Evolutionary conservation across 2,888 invertebrate genomes (phyloP).

Genomic region (Melanostoma scalare): DNA sequence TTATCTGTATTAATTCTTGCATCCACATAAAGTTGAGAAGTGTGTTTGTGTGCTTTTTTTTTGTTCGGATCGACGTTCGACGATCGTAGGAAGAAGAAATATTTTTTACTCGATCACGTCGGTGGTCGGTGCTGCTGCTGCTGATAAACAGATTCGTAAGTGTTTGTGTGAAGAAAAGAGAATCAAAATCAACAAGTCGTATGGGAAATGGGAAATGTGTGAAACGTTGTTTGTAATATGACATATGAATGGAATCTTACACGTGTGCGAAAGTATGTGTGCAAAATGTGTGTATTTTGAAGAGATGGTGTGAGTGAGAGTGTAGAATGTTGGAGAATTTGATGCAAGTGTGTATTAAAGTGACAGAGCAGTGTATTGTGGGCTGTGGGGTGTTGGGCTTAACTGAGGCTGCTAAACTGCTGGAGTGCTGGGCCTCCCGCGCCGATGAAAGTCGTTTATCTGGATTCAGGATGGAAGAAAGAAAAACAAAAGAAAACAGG

Average conservation of each 20-base stretch:
- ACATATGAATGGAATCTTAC: conserved; percentile 52
- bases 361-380: conserved; percentile 15
- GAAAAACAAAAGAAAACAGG: conserved; percentile 22
- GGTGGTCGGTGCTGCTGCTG: conserved; percentile 27
- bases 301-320: conserved; percentile 7
- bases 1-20: conserved; percentile 48
- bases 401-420: conserved; percentile 44
- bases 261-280: conserved; percentile 27
- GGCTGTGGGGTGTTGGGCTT: conserved; percentile 64
- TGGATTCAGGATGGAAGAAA: conserved; percentile 51
- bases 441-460: conserved; percentile 71
- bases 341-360: conserved; percentile 6
- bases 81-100: conserved; percentile 27
- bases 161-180: conserved; percentile 53
- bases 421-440: conserved; percentile 63
- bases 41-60: conserved; percentile 27
- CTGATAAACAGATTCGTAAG: conserved; percentile 62
- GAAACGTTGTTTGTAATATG: conserved; percentile 2
- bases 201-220: conserved; percentile 31
- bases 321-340: conserved; percentile 7
- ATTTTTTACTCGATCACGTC: conserved; percentile 50
- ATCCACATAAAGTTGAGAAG: background rate
- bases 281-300: conserved; percentile 41
- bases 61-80: conserved; percentile 16
- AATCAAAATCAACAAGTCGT: conserved; percentile 68